Base-by-base conservation (phyloP, 2,113 vertebrate genomes). In the Chelonoidis abingdonii region DNA sequence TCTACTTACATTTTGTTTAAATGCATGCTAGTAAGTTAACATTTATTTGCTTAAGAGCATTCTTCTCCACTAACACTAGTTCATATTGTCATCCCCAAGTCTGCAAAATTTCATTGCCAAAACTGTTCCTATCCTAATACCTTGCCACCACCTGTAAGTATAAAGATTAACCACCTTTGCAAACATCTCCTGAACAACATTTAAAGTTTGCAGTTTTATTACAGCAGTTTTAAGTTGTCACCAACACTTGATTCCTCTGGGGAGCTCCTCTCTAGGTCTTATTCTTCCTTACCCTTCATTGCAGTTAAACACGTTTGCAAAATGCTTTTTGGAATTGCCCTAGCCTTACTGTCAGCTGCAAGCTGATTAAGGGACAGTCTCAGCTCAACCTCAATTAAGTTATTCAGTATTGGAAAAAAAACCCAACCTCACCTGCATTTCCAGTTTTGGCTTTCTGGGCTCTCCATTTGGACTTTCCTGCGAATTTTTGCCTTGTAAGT, bases 401-500 rank as follows among this genome's bases (percentile, higher is more conserved):
- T 47, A 57, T 56, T 56, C 29, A 19, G 5, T 79, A 47, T n/a
- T 79, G 53, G 31, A 29, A 44, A 87, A 44, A 78, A 17, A 21
- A 8, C 44, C 17, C 24, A 25, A 27, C 93, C 62, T 93, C n/a
- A 96, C 92, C 93, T 97, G 95, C 78, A 57, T 96, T 80, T 94
- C 96, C 90, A 93, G 90, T 88, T 90, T 91, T 54, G 59, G 76
- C 52, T 83, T 59, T 90, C 84, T 83, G 21, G 89, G 87, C 76
- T 93, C 41, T 35, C 82, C 50, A 25, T 83, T 22, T 50, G 69
- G 53, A 84, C 93, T 93, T 75, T 90, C 29, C 47, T 84, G 56
- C 35, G 84, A 80, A n/a, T 92, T 86, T 57, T 95, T 94, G 27
- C 65, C 79, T 62, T 80, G 91, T n/a, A 56, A 84, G 92, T 96